Evolutionary conservation across 2,113 vertebrate genomes (phyloP).

Genomic region (Cichladusa arquata): DNA sequence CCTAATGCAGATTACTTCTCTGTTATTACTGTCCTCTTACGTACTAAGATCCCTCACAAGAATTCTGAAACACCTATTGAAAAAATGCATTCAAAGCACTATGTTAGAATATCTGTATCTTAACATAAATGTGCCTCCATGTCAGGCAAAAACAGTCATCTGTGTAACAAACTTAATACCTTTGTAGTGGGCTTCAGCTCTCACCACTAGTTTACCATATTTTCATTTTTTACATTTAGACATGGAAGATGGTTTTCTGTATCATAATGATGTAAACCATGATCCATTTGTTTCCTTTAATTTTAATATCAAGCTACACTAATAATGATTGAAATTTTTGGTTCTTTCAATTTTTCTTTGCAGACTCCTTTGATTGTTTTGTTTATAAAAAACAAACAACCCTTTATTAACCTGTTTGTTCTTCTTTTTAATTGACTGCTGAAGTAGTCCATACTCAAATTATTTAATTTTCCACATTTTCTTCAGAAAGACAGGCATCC

Average conservation of each 20-base stretch:
- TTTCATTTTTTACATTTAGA: not conserved
- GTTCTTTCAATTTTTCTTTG: not conserved
- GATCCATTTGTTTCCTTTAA: not conserved
- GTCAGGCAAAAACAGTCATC: not conserved
- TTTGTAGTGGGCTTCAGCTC: not conserved
- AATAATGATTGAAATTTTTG: not conserved
- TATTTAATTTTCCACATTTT: not conserved
- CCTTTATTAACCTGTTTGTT: not conserved
- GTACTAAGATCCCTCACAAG: not conserved
- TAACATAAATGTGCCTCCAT: not conserved
- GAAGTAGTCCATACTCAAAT: not conserved
- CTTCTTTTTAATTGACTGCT: not conserved
- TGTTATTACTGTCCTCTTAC: fast-evolving
- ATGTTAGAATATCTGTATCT: not conserved
- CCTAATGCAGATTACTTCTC: not conserved
- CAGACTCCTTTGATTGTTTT: not conserved
- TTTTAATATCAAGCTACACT: not conserved
- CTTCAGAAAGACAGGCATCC: not conserved
- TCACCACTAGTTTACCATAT: not conserved
- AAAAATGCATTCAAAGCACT: not conserved
- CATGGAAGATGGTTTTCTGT: not conserved
- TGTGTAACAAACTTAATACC: not conserved
- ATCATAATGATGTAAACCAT: not conserved
- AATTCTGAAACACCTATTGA: not conserved
- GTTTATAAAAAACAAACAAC: not conserved